These are phyloP conservation scores for Lysandra coridon DNA, from an alignment of 2,888 invertebrate species.

Conservation along the genomic window DNA sequence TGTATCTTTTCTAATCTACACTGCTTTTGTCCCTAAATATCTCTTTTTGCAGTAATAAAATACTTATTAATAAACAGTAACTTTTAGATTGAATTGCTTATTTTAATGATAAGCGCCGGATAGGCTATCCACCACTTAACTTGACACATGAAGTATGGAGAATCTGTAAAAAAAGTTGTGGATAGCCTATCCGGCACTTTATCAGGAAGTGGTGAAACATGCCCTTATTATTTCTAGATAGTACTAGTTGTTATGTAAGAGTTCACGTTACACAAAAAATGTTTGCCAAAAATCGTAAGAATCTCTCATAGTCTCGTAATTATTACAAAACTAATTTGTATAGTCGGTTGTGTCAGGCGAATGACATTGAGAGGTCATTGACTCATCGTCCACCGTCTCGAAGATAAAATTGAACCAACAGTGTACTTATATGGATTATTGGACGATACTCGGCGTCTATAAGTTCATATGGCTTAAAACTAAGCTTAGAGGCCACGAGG, in stretches of 20 bases:
- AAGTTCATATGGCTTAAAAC: not conserved
- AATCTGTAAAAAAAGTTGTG: no score
- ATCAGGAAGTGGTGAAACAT: no score
- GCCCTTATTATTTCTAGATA: not conserved
- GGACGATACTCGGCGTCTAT: not conserved
- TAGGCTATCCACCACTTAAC: no score
- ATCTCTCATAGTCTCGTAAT: not conserved
- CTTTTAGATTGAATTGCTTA: not conserved
- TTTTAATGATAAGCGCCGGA: not conserved
- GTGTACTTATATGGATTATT: slow-evolving; percentile 11
- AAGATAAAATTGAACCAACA: slow-evolving; percentile 17
- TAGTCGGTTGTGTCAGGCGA: not conserved
- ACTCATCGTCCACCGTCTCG: slow-evolving; percentile 4
- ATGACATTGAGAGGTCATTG: slow-evolving; percentile 30
- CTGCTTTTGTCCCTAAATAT: not conserved
- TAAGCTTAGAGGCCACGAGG: not conserved
- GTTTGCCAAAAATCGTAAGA: not conserved
- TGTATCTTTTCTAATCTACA: not conserved
- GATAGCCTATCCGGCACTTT: no score
- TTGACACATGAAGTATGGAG: no score
- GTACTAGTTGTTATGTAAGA: not conserved
- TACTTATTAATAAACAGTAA: not conserved
- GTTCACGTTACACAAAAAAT: not conserved
- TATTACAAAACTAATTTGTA: slow-evolving; percentile 2
- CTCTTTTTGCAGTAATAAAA: not conserved